A percentile compares a stretch with the other conserved stretches of the same genome.
Conservation (phyloP, 2,113 vertebrate genomes). For the Chelonoidis abingdonii region DNA sequence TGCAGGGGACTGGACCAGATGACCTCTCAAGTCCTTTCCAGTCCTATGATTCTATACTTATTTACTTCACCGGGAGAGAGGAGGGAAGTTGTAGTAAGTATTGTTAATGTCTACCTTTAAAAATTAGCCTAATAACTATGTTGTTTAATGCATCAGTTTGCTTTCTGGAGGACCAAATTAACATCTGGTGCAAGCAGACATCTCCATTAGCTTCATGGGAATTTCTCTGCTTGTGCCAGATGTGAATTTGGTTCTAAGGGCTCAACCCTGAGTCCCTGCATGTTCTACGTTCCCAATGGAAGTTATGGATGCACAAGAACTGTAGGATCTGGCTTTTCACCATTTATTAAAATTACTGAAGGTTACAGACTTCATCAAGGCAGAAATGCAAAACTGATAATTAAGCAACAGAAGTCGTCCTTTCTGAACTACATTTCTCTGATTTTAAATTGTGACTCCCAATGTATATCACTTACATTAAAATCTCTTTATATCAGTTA, state of each 20-base stretch:
- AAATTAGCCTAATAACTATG: neutral
- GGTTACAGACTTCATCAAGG: constrained; percentile 20
- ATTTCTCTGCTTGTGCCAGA: neutral
- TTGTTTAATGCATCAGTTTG: neutral
- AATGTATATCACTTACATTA: neutral
- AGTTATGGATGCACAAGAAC: neutral
- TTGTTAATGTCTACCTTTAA: neutral
- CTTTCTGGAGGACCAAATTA: neutral
- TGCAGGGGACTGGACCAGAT: too few relatives aligned
- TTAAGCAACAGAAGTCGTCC: constrained; percentile 3
- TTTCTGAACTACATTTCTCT: neutral
- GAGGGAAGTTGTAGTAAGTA: neutral
- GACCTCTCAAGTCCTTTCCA: too few relatives aligned
- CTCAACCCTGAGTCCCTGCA: neutral
- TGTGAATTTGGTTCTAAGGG: neutral
- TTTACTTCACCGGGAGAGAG: neutral
- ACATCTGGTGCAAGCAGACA: neutral
- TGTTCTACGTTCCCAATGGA: neutral
- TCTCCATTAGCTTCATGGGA: neutral
- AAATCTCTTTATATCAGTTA: neutral
- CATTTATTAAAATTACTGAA: neutral
- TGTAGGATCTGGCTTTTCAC: neutral
- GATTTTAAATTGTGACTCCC: neutral
- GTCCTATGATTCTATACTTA: neutral
- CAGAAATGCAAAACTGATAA: neutral